Percentiles rank a stretch among this genome's conserved stretches.
Conservation (phyloP, 2,113 vertebrate species). For the Prinia subflava region DNA sequence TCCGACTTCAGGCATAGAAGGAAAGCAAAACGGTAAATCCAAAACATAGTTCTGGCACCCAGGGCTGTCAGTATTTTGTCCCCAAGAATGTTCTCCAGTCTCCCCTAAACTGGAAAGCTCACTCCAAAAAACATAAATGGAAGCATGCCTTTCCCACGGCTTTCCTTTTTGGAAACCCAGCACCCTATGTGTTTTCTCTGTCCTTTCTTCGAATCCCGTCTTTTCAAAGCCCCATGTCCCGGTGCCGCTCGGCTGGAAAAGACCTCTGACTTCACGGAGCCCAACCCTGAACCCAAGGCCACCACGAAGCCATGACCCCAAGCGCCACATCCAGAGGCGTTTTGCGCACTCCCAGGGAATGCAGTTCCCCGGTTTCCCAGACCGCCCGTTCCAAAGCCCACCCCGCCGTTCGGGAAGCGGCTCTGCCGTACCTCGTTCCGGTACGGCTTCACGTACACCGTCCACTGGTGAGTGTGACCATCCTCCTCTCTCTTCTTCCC, state of each 20-base stretch:
- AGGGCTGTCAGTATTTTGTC: fast-evolving
- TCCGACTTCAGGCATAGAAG: no score
- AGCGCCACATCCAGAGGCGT: background rate
- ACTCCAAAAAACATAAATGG: background rate
- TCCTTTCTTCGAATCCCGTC: no score
- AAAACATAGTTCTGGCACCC: fast-evolving
- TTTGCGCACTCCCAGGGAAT: fast-evolving
- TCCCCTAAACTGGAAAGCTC: no score
- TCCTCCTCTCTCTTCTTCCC: constrained; percentile 98
- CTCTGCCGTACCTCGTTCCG: constrained; percentile 82
- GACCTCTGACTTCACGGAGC: background rate
- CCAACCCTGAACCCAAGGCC: background rate
- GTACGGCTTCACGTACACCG: constrained; percentile 96
- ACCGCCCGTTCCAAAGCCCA: background rate
- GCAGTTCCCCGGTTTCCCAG: background rate
- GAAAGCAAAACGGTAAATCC: fast-evolving
- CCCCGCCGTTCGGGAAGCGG: background rate
- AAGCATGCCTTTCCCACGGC: background rate
- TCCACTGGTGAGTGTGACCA: constrained; percentile 98
- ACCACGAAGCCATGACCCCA: background rate
- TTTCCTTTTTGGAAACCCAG: background rate
- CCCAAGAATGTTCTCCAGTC: fast-evolving
- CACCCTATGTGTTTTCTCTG: fast-evolving
- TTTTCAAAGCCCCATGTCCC: background rate
- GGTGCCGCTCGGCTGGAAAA: no score